phyloP scores from a whole-genome alignment of 2,113 vertebrate genomes.

The Malurus alboscapulatus region DNA sequence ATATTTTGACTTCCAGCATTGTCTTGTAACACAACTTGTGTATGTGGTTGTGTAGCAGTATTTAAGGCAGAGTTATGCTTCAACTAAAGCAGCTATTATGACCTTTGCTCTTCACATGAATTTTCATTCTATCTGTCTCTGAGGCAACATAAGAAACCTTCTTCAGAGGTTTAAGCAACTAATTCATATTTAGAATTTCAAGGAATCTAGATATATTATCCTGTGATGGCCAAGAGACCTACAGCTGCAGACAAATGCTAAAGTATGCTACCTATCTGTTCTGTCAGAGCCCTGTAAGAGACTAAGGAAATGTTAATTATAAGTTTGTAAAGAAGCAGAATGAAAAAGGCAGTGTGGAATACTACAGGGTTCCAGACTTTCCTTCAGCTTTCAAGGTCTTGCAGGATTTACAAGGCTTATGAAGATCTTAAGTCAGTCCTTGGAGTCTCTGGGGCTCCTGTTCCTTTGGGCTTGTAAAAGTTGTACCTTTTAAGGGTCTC shows the following conservation, averaged over 20 bases:
- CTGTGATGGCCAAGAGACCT: background rate
- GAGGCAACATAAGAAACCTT: background rate
- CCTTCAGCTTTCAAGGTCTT: background rate
- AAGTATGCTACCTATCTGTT: background rate
- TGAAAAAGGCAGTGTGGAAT: background rate
- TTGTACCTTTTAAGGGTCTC: background rate
- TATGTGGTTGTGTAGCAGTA: background rate
- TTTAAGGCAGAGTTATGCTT: background rate
- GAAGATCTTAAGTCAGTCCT: background rate
- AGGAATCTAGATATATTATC: background rate
- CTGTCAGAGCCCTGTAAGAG: background rate
- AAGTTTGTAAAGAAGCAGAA: background rate
- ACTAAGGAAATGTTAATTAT: slow-evolving; percentile 16
- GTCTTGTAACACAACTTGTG: background rate
- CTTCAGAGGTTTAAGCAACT: background rate
- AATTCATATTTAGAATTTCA: background rate
- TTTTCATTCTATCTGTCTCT: slow-evolving; percentile 28
- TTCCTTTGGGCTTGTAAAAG: background rate
- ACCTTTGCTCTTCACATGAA: background rate
- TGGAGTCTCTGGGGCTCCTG: background rate
- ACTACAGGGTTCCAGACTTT: background rate
- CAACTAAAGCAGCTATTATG: background rate
- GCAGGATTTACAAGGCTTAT: background rate
- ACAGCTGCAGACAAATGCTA: background rate
- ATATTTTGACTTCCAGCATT: background rate